Base-by-base conservation (phyloP, 2,797 vertebrate genomes). In the Remorina albescens region DNA sequence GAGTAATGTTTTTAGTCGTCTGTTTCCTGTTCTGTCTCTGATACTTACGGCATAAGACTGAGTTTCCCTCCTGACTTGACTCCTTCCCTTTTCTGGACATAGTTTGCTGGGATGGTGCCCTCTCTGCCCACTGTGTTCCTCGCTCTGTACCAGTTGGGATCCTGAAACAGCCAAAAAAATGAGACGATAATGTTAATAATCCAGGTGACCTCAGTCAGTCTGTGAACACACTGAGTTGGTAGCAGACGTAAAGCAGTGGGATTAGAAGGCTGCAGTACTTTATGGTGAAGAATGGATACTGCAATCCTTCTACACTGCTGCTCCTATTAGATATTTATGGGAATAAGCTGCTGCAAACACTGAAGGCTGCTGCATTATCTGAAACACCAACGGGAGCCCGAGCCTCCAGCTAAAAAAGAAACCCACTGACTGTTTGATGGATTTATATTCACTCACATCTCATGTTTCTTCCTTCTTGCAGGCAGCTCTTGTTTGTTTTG, bases 121-220 rank as follows among this genome's bases (percentile, higher is more conserved):
- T 98, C 98, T 73, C 94, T 95, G 78, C 97, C 97, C 81, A 94
- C 95, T 8, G 96, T 96, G 93, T 99, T 99, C 81, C 95, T 98
- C 1, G 98, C 98, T 94, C 96, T 97, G 96, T 99, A 99, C 98
- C 98, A 99, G 86, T 99, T 99, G 71, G 97, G 97, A 88, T 99
- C 98, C 98, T 99, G 83, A 61, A 83, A 75, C 23, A 19, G 15
- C 5, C 25, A 15, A 70, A 72, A 15, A 37, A 0, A 54, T 0
- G 1, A 50, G 18, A 56, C 32, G 2, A 54, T 21, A 68, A 41
- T 8, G 1, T 74, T 42, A 39, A 64, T 49, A 36, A 37, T 1
- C 3, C 2, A 39, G 12, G 26, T n/a, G 47, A 34, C 28, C 25
- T 47, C 21, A 26, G 10, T 12, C 46, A 44, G 12, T 44, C 44